These are phyloP conservation scores for Dexiosoma caninum DNA, from an alignment of 2,888 invertebrate genomes.

Conservation along the genomic window DNA sequence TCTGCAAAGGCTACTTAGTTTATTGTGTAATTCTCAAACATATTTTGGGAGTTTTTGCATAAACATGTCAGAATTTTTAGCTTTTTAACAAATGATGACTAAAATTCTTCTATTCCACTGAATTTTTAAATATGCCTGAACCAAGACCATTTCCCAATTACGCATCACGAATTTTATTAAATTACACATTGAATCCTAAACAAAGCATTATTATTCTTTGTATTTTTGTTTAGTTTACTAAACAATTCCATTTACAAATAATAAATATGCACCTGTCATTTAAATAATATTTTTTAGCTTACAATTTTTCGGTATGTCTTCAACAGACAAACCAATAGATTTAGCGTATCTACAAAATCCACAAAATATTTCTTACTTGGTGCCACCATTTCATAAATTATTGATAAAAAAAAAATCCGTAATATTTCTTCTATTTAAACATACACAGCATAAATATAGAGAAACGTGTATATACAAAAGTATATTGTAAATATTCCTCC, in stretches of 20 bases:
- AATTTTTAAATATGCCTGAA: too few relatives aligned
- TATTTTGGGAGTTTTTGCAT: too few relatives aligned
- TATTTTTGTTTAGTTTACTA: slow-evolving; percentile 3
- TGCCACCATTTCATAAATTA: slow-evolving; percentile 31
- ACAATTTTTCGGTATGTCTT: background rate
- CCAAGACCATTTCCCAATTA: too few relatives aligned
- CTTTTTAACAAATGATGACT: too few relatives aligned
- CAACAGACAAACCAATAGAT: background rate
- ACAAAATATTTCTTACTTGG: slow-evolving; percentile 20
- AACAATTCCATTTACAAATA: slow-evolving; percentile 34
- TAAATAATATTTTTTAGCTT: background rate
- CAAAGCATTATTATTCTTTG: too few relatives aligned
- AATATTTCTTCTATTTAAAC: background rate
- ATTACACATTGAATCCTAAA: too few relatives aligned
- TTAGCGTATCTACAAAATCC: slow-evolving; percentile 2
- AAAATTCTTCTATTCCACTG: too few relatives aligned
- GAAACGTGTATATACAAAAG: background rate
- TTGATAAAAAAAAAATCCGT: background rate
- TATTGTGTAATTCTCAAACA: too few relatives aligned
- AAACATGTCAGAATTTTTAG: too few relatives aligned
- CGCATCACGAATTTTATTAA: too few relatives aligned
- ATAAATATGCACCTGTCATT: slow-evolving; percentile 36
- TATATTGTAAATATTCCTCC: background rate
- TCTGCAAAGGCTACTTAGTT: too few relatives aligned
- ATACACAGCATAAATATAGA: too few relatives aligned